Base-by-base conservation (phyloP, 2,797 vertebrate species). In the Lemur catta region DNA sequence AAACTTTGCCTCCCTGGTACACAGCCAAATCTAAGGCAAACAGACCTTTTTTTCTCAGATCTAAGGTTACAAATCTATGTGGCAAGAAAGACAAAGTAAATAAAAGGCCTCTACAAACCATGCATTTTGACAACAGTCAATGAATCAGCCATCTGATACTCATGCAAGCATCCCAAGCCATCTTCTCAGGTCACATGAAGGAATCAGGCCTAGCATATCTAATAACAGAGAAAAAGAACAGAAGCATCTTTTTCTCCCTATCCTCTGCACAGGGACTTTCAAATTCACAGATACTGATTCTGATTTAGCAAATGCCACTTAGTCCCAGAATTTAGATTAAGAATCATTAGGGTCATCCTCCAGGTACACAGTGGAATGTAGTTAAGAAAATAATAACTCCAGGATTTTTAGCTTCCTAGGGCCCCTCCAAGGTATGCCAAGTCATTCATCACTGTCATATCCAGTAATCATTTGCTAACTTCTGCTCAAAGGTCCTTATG, bases 21-120 rank as follows among this genome's bases (percentile, higher is more conserved):
- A 92, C 33, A 88, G 81, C 65, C 92, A 97, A 87, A 96, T 89
- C 46, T 28, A 86, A 90, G 78, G 79, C 71, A 97, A 89, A 92
- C 35, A 84, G 55, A 87, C 30, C 24, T 81, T 72, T 48, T 41
- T 59, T n/a, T 10, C 76, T 95, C 30, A 93, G 59, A 96, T 95
- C 72, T 74, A 96, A 96, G 72, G n/a, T 93, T 96, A 43, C 74
- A 87, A 92, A 90, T 57, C 57, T 91, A 59, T 13, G 30, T 95
- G 33, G 72, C 61, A 95, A 96, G 14, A 26, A 94, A 93, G 14
- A 61, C 69, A 96, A 96, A 97, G 93, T 22, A 97, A 95, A 96
- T 13, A 97, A 95, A 94, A 7, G 10, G 93, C 79, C 88, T 79
- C 96, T 96, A 59, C 69, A 95, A 87, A 84, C 76, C 38, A 91